Conservation (phyloP, 30 jellyfish, hydroid and myxozoan species). For the Catostylus mosaicus region DNA sequence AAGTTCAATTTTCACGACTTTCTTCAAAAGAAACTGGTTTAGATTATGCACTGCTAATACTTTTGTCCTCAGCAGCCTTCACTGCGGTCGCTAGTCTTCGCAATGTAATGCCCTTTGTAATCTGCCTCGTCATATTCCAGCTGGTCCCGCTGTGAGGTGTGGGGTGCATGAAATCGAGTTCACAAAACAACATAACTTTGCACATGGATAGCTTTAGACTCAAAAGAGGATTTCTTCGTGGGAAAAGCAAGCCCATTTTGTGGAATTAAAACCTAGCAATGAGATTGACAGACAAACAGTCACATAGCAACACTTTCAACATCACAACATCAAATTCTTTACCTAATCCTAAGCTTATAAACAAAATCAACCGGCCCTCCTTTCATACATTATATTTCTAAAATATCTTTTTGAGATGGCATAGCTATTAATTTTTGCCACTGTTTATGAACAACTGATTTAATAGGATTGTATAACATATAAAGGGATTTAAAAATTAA, state of each 20-base stretch:
- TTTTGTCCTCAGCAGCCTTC: too few relatives aligned
- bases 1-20: too few relatives aligned
- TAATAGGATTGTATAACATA: not conserved
- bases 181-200: too few relatives aligned
- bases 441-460: slow-evolving; percentile 3
- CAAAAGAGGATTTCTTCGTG: not conserved
- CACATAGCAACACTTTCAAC: slow-evolving; percentile 20
- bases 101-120: too few relatives aligned
- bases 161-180: too few relatives aligned
- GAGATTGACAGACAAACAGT: not conserved
- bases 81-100: too few relatives aligned
- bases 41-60: too few relatives aligned
- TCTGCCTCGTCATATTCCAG: too few relatives aligned
- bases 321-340: not conserved
- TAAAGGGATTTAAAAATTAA: slow-evolving; percentile 4
- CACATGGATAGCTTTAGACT: too few relatives aligned
- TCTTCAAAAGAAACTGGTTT: too few relatives aligned
- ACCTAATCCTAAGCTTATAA: not conserved
- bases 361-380: slow-evolving; percentile 8
- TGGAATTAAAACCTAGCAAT: not conserved
- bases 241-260: slow-evolving; percentile 3
- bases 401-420: not conserved
- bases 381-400: not conserved
- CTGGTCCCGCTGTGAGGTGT: too few relatives aligned
- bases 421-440: slow-evolving; percentile 10